Base-by-base conservation (phyloP, 2,797 vertebrate species). In the Rallus crepitans region DNA sequence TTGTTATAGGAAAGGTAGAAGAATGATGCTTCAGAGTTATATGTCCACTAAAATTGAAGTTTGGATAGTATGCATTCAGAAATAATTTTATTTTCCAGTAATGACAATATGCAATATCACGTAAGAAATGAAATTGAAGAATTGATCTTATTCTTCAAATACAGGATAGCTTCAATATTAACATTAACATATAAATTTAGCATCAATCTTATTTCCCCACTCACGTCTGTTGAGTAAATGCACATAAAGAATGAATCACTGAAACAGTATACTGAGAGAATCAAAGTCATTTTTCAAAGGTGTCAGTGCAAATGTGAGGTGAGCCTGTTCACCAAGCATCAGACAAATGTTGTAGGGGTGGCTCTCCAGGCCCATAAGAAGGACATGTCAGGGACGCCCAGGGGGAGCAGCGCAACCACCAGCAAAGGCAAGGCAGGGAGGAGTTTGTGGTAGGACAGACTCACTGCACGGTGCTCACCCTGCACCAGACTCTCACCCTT, bases 111-210 rank as follows among this genome's bases (percentile, higher is more conserved):
- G 94, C 97, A 95, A 94, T 97, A 95, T 93, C 95, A 94, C 47
- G 19, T 97, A 98, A 98, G 97, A 97, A 98, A 98, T 97, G 95
- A 98, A 98, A 98, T 93, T 97, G 97, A 97, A 96, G 97, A 97
- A 98, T 95, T 97, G 97, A 97, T 98, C 98, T 98, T 97, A 97
- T 96, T 97, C 91, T 95, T 97, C 98, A 98, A 98, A 96, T 97
- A 93, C 66, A 98, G 89, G 96, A 97, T 98, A 87, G 97, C 97
- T 98, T 97, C 97, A 93, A 93, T 98, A 98, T 98, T 97, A 97
- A 98, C 98, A 98, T 98, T 98, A 98, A 98, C 98, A 98, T 98
- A 98, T 97, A 98, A 98, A 98, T 98, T 97, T 97, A 97, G 91
- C 98, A 98, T 98, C 97, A 97, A 97, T 98, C 97, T 98, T 98